Conservation (phyloP, 2,113 vertebrate genomes). For the Lagopus leucura region DNA sequence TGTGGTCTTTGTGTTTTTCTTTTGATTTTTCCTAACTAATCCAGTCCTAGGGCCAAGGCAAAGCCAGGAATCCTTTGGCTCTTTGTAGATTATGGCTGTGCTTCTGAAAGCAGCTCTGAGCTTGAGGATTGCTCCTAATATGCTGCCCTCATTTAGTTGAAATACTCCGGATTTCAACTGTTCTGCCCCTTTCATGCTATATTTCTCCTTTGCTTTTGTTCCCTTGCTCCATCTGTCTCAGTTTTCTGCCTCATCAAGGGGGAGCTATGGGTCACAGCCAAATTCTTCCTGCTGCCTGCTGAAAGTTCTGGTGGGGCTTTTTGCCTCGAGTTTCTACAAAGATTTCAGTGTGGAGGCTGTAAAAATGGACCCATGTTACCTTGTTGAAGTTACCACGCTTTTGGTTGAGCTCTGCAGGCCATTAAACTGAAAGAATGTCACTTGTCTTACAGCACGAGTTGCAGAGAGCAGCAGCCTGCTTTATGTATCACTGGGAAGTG, state of each 20-base stretch:
- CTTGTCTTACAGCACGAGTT: not conserved
- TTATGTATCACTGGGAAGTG: not conserved
- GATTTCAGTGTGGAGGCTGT: not conserved
- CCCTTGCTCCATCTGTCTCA: not conserved
- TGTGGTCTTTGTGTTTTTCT: fast-evolving
- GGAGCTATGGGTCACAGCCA: not conserved
- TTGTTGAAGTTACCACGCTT: not conserved
- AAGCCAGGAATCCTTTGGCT: not conserved
- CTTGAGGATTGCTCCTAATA: not conserved
- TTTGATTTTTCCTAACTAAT: not conserved
- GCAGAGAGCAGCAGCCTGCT: not conserved
- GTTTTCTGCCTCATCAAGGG: not conserved
- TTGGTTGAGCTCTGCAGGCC: not conserved
- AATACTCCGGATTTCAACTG: not conserved
- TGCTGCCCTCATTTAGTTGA: not conserved
- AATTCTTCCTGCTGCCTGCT: not conserved
- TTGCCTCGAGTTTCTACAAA: not conserved
- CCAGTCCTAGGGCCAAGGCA: not conserved
- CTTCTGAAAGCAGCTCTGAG: not conserved
- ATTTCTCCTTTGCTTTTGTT: not conserved
- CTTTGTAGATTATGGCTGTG: not conserved
- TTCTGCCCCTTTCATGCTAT: not conserved
- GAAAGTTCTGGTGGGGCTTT: not conserved
- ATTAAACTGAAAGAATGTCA: not conserved
- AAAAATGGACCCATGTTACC: not conserved